Base-by-base conservation (phyloP, 1,140 invertebrate genomes). In the Atta colombica region DNA sequence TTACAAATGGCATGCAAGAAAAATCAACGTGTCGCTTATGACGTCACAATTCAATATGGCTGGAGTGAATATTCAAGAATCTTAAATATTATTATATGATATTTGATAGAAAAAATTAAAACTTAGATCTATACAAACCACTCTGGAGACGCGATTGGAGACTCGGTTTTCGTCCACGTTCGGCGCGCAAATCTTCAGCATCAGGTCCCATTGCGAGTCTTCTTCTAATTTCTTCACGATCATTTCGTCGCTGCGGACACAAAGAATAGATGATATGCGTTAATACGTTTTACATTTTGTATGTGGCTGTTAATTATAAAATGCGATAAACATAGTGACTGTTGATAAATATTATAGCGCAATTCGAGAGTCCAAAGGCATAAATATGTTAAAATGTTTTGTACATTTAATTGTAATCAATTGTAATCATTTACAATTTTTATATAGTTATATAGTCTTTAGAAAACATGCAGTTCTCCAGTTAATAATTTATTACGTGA, bases 201-300 rank as follows among this genome's bases (percentile, higher is more conserved):
- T 98, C 98, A 81, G 97, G 96, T 49, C 98, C 98, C 97, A 98
- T 98, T 0, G 98, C 98, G 90, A 99, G 95, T 86, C 98, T 96
- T 91, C 97, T 96, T 80, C 98, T 96, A 89, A 99, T 99, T 95
- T 99, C 98, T 94, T 99, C 98, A 85, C 98, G 96, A 93, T 99
- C 98, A 97, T 98, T 98, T 91, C 97, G 96, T 93, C 97, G 97
- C 98, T 98, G 96, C 69, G 97, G 96, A 92, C 88, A 93, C 92
- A 92, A 91, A 0, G 45, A 28, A 51, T 4, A 25, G 1, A 55
- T 63, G 10, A 4, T 65, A 35, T n/a, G 10, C 49, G 8, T 14
- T 51, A 14, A 51, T 65, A 51, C 51, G 10, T 65, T 6, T 61
- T 63, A 31, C 58, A 72, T 55, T 45, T 45, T 45, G 39, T 3